Evolutionary conservation across 2,113 vertebrate genomes (phyloP), one percentile per base, ranked within the genome.

Genomic region (Entomyzon cyanotis): DNA sequence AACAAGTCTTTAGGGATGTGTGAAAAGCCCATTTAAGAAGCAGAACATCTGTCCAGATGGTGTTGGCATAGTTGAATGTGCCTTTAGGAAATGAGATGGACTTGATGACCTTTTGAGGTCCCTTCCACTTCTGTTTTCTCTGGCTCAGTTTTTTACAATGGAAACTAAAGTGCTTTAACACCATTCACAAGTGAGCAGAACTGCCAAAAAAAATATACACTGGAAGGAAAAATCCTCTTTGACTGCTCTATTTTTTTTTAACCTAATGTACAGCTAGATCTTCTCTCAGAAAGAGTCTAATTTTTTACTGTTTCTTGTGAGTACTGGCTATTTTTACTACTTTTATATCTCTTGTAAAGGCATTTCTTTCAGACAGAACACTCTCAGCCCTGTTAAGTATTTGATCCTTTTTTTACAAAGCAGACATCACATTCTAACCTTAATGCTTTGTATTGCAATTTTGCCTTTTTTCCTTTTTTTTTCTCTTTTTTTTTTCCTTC

Each of bases 271-370:
- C 81, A 91, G 55, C 25, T 77, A 64, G 42, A 68, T 76, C 81
- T 90, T 89, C 67, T 87, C 39, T 21, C 70, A 83, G 64, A 94
- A 93, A 94, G 12, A 80, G 49, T 70, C 91, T 95, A 93, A 93
- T 93, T 90, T 95, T 88, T 92, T 90, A 84, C 67, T 9, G 2
- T 81, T 95, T 84, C 75, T 92, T 95, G 65, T 94, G 88, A 91
- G 78, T 65, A 89, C 69, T 85, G 90, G 87, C 85, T 95, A 97
- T 95, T 96, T 96, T 96, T 94, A 94, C 82, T 90, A 94, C 91
- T 96, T 97, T 96, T 92, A 71, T 93, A 59, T 86, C 46, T 89
- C 70, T 89, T 5, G 35, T 84, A 90, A 90, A 96, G 79, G n/a
- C 47, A 90, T 89, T 94, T 94, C 86, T 95, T 96, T 96, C 86